phyloP scores from a whole-genome alignment of 2,113 vertebrate species.

The Pseudorasbora parva region DNA sequence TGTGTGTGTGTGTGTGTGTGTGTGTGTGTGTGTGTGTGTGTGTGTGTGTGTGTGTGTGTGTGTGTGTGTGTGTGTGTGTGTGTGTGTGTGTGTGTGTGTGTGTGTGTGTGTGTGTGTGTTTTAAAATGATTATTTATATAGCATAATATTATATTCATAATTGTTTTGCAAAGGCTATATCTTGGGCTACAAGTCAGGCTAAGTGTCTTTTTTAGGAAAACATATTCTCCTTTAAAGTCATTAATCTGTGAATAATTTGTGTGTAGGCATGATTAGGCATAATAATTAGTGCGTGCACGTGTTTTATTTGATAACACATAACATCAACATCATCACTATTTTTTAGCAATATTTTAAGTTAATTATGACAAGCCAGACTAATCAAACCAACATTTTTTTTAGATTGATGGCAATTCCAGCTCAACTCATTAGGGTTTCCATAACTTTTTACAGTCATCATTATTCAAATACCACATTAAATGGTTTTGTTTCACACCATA shows the following conservation, averaged over 20 bases:
- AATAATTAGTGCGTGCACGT: background rate
- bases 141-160: too few species aligned
- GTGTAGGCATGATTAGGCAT: background rate
- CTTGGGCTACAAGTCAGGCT: background rate
- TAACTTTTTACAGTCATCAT: constrained; percentile 2
- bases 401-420: background rate
- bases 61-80: background rate
- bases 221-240: background rate
- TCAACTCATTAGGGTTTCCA: background rate
- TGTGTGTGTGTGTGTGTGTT: too few species aligned
- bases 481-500: constrained; percentile 2
- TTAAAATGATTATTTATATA: too few species aligned
- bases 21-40: too few species aligned
- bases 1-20: too few species aligned
- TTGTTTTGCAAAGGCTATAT: background rate
- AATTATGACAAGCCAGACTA: constrained; percentile 11
- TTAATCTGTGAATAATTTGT: background rate
- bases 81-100: background rate
- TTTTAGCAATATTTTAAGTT: background rate
- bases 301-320: background rate
- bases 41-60: too few species aligned
- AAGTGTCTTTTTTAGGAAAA: too few species aligned
- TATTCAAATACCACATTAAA: constrained; percentile 14
- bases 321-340: background rate
- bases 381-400: background rate